Base-by-base conservation (phyloP, 2,797 vertebrate species). In the Hozukius guyotensis region DNA sequence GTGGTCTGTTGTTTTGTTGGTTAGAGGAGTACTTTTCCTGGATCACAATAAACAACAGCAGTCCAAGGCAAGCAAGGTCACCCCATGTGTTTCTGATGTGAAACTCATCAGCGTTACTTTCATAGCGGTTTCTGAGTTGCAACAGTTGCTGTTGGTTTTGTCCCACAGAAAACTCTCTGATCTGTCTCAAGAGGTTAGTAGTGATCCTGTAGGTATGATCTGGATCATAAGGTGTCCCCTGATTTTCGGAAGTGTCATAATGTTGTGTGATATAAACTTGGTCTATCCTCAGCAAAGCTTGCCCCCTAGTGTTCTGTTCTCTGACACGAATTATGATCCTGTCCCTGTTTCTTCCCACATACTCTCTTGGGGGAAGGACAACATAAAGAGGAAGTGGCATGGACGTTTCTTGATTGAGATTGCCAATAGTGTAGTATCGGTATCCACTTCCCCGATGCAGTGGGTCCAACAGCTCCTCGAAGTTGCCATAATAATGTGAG, bases 251-350 rank as follows among this genome's bases (percentile, higher is more conserved):
- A 29, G 53, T 83, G 0, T 46, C 42, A 18, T 46, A 46, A 89
- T 95, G 92, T 62, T 94, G 94, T 11, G 93, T 95, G 36, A 95
- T 83, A 31, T 90, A 93, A 10, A 95, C 88, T 34, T 72, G 56
- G 14, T 94, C 91, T 18, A 91, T 78, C 9, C 24, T 72, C 20
- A 29, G 66, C 9, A 1, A 3, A 32, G 3, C 8, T 66, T 25
- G 66, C 8, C 4, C 0, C 60, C 24, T 9, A 2, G 18, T 16
- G 63, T 64, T 76, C 24, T 69, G 64, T 11, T 80, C 60, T 7
- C 49, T 56, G 38, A 90, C 75, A 80, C 92, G 85, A 11, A 94
- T 62, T 55, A 94, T 80, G 64, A 94, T 92, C 27, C 94, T 81
- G 81, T 88, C 93, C 16, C 42, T 68, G 85, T 94, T 94, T 53